Conservation (phyloP, 2,888 invertebrate genomes). For the Scaeva pyrastri region DNA sequence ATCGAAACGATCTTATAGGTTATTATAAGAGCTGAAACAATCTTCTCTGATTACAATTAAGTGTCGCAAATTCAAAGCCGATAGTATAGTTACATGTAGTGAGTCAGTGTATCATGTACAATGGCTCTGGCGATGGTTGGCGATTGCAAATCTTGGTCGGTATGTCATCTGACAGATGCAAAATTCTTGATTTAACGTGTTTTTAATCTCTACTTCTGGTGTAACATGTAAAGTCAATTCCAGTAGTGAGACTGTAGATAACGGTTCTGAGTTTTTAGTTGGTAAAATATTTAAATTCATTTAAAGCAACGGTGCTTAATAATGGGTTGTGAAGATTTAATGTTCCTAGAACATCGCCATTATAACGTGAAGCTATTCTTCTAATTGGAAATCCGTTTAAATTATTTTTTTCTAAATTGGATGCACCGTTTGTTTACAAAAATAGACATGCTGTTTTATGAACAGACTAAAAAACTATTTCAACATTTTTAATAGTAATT, state of each 20-base stretch:
- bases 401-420: too few species aligned
- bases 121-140: too few species aligned
- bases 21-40: slow-evolving; percentile 24
- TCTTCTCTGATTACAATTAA: slow-evolving; percentile 49
- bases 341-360: too few species aligned
- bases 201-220: not conserved
- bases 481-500: too few species aligned
- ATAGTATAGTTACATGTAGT: slow-evolving; percentile 27
- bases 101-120: not conserved
- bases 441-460: too few species aligned
- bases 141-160: slow-evolving; percentile 31
- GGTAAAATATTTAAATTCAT: not conserved
- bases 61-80: slow-evolving; percentile 47
- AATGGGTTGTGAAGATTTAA: not conserved
- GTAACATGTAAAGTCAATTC: slow-evolving; percentile 11
- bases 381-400: too few species aligned
- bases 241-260: not conserved
- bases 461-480: too few species aligned
- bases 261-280: not conserved
- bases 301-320: slow-evolving; percentile 21
- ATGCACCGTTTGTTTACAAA: too few species aligned
- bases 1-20: slow-evolving; percentile 18
- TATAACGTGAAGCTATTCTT: too few species aligned
- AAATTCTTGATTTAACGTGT: slow-evolving; percentile 42
- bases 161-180: slow-evolving; percentile 48